phyloP scores from a whole-genome alignment of 30 jellyfish, hydroid and myxozoan species.

The Turritopsis dohrnii region DNA sequence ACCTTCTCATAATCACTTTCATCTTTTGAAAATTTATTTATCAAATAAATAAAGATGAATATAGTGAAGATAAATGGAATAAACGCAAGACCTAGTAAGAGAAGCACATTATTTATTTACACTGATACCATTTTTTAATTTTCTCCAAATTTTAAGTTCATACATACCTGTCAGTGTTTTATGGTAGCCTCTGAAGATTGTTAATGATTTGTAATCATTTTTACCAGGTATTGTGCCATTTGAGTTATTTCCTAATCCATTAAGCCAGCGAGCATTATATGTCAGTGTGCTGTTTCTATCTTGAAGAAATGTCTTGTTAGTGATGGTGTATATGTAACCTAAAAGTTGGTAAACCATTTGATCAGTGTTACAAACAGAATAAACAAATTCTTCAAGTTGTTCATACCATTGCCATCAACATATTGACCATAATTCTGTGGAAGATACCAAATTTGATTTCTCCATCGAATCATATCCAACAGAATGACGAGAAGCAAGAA shows the following conservation, averaged over 20 bases:
- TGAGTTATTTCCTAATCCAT: neutral
- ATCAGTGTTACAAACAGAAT: neutral
- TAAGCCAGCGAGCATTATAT: neutral
- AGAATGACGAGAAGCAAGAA: slow-evolving; percentile 31
- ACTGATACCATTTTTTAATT: too few relatives aligned
- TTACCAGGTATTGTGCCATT: neutral
- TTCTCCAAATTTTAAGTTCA: too few relatives aligned
- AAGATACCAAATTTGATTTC: slow-evolving; percentile 38
- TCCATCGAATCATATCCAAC: slow-evolving; percentile 45
- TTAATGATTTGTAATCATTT: slow-evolving; percentile 2
- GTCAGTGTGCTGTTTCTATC: slow-evolving; percentile 21
- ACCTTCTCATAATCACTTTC: slow-evolving; percentile 42
- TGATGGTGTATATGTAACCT: slow-evolving; percentile 26
- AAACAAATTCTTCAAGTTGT: neutral
- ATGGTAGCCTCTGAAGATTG: neutral
- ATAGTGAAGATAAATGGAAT: slow-evolving; percentile 39
- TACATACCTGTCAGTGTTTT: neutral
- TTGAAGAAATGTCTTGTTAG: slow-evolving; percentile 27
- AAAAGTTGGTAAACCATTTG: neutral
- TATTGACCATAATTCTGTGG: slow-evolving; percentile 49
- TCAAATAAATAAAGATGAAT: slow-evolving; percentile 30
- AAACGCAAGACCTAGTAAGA: slow-evolving; percentile 36
- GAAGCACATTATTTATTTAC: neutral
- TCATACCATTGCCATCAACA: slow-evolving; percentile 36
- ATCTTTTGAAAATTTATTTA: slow-evolving; percentile 28